These are phyloP conservation scores for Syngnathus typhle DNA, from an alignment of 2,113 vertebrate genomes.

Conservation along the genomic window DNA sequence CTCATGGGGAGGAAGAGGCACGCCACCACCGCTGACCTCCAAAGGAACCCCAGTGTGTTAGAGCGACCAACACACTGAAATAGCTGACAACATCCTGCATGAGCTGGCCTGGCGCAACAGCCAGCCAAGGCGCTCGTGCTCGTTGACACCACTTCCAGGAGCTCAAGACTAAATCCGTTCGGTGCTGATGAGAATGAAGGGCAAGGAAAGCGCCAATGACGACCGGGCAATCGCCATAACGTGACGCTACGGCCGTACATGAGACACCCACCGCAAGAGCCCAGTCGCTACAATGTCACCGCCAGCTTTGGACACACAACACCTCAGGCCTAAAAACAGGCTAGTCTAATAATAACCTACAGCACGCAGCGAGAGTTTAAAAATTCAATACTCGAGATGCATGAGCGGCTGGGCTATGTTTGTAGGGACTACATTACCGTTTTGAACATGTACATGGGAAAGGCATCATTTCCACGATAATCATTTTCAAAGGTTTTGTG, in stretches of 20 bases:
- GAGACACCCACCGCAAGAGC: constrained; percentile 18
- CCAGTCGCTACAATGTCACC: constrained; percentile 10
- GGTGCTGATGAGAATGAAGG: constrained; percentile 49
- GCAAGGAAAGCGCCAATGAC: constrained; percentile 9
- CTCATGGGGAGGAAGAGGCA: constrained; percentile 35
- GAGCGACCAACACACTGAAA: constrained; percentile 5
- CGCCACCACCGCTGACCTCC: constrained; percentile 31
- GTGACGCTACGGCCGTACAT: constrained; percentile 31
- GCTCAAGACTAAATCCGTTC: constrained; percentile 59
- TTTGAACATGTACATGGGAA: not conserved
- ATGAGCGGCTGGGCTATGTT: not conserved
- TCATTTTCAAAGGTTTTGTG: not conserved
- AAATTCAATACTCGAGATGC: constrained; percentile 22
- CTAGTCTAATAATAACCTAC: constrained; percentile 40
- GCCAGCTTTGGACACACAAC: constrained; percentile 17
- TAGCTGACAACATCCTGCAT: not conserved
- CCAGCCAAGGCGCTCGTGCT: constrained; percentile 11
- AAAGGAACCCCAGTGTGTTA: constrained; percentile 37
- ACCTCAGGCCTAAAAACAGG: constrained; percentile 31
- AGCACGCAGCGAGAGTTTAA: constrained; percentile 16
- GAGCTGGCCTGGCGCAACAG: constrained; percentile 5
- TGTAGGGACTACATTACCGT: not conserved
- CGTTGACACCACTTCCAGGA: constrained; percentile 26
- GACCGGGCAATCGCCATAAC: constrained; percentile 30
- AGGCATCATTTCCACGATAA: not conserved